Evolutionary conservation across 2,888 invertebrate genomes (phyloP), one percentile per base, ranked within the genome.

Genomic region (Apamea crenata): DNA sequence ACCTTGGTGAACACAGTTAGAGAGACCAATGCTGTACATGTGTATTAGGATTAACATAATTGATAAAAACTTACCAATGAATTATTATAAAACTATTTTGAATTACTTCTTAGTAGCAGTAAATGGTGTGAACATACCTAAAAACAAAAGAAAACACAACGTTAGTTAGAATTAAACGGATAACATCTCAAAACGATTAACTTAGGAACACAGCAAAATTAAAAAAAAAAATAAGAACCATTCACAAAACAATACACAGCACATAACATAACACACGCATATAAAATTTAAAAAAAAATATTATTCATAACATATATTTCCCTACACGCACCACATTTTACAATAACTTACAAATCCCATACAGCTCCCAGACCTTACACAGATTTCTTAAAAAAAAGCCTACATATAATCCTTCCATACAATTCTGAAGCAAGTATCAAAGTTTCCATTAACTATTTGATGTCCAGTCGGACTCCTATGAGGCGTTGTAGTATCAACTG

Each of bases 71-170:
- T 84, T 79, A 87, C 86, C 82, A 70, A 67, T 18, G 2, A 2
- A 36, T 7, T 8, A 36, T 12, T n/a, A n/a, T n/a, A n/a, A n/a
- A 21, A 68, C 2, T 68, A 40, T 29, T 3, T 25, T 21, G 18
- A 14, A 53, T 10, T 61, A 25, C 16, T n/a, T 40, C 25, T 8
- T 18, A 36, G 8, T 56, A 36, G 36, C 1, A 16, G 0, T 44
- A 29, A 47, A 50, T 67, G 1, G 2, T 65, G 47, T 21, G 70
- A 82, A 90, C 91, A 78, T 94, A 94, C 94, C 94, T 94, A 94
- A 75, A 89, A 91, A 91, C 90, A 93, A 92, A 88, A 83, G 72
- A 89, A 86, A 84, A 69, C 25, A 53, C 73, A 59, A 68, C 47
- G 61, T 88, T 86, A 85, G 70, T 25, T 53, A 36, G 32, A 32